A percentile compares a stretch with the other conserved stretches of the same genome.
Conservation (phyloP, 2,888 invertebrate genomes). For the Odontomyia ornata region DNA sequence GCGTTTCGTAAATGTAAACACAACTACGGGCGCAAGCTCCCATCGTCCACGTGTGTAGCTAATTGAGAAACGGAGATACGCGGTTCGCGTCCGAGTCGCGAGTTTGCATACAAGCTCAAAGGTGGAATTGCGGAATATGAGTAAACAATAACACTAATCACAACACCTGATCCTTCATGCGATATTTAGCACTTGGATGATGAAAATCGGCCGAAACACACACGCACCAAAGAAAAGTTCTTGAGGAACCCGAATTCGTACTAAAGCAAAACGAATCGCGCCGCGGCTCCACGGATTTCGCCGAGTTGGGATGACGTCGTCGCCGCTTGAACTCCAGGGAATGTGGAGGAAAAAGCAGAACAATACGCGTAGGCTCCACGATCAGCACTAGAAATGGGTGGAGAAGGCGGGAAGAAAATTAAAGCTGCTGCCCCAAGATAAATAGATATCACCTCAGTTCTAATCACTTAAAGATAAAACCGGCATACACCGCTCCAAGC, state of each 20-base stretch:
- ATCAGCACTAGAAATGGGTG: background rate
- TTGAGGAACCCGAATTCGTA: background rate
- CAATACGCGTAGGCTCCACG: background rate
- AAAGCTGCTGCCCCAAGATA: background rate
- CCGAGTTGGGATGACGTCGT: constrained; percentile 15
- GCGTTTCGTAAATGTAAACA: background rate
- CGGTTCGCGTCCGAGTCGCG: background rate
- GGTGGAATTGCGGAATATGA: background rate
- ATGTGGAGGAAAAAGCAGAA: background rate
- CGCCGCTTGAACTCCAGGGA: constrained; percentile 2
- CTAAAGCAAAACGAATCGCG: background rate
- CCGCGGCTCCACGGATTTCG: background rate
- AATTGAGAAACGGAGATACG: background rate
- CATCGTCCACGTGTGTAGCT: background rate
- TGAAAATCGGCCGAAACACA: background rate
- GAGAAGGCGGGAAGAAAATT: constrained; percentile 9
- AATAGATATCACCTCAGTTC: constrained; percentile 20
- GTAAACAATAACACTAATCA: background rate
- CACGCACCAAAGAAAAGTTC: background rate
- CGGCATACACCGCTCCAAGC: background rate
- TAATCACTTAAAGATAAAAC: constrained; percentile 6
- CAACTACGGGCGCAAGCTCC: background rate
- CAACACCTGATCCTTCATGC: background rate
- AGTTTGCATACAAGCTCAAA: constrained; percentile 4
- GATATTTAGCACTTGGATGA: background rate